phyloP scores from a whole-genome alignment of 2,797 vertebrate species.

The Poeciliopsis infans region DNA sequence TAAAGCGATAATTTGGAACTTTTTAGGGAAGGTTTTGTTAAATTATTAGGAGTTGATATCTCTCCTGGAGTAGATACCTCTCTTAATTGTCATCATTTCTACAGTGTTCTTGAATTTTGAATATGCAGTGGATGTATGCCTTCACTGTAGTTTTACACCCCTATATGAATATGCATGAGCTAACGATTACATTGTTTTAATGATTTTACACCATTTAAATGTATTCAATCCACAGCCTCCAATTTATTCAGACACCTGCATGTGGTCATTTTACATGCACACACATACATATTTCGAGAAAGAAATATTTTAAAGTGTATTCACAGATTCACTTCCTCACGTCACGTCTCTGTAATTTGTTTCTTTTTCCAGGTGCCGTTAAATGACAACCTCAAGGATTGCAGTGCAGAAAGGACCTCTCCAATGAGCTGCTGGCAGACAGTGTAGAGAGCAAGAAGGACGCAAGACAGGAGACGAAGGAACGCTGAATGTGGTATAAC shows the following conservation, averaged over 20 bases:
- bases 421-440: constrained; percentile 78
- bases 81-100: neutral
- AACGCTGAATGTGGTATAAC: constrained; percentile 85
- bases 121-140: constrained; percentile 36
- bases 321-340: constrained; percentile 34
- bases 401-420: constrained; percentile 87
- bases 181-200: constrained; percentile 63
- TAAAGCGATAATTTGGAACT: neutral
- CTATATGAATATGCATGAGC: constrained; percentile 72
- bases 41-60: neutral
- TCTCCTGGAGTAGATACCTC: neutral
- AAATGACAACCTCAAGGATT: constrained; percentile 68
- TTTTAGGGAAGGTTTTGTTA: neutral
- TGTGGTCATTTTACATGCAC: constrained; percentile 38
- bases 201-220: constrained; percentile 71
- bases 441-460: constrained; percentile 74
- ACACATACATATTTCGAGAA: constrained; percentile 18
- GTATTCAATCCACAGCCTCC: constrained; percentile 55
- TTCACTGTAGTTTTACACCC: constrained; percentile 59
- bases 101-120: constrained; percentile 30
- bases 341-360: constrained; percentile 35
- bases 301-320: constrained; percentile 32
- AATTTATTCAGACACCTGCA: constrained; percentile 54
- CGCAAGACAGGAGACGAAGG: constrained; percentile 77
- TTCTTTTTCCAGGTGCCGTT: constrained; percentile 75